Conservation (phyloP, 2,113 vertebrate genomes). For the Campylomormyrus tamandua region DNA sequence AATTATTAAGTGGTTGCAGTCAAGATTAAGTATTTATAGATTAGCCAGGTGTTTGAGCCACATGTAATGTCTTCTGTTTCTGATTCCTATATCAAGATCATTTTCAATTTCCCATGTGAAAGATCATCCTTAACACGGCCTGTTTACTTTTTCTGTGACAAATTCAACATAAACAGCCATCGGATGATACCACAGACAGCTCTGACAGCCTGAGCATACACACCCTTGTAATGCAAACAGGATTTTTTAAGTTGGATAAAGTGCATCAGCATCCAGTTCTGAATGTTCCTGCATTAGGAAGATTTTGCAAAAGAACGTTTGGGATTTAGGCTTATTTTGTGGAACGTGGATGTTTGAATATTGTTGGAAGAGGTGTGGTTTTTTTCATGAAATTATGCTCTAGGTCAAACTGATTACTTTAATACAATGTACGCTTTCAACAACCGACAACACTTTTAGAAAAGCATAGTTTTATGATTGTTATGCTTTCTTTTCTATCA, state of each 20-base stretch:
- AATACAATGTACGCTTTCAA: background rate
- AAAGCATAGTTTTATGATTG: background rate
- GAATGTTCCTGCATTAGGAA: background rate
- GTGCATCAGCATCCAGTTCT: background rate
- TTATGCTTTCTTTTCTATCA: background rate
- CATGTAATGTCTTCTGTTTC: background rate
- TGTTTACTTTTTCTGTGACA: background rate
- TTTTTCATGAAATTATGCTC: background rate
- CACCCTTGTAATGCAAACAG: background rate
- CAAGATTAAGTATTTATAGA: background rate
- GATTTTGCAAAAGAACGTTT: background rate
- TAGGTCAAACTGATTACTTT: background rate
- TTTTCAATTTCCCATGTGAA: background rate
- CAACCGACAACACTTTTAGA: background rate
- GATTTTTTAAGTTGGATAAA: background rate
- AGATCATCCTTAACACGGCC: background rate
- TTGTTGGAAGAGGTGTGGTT: background rate
- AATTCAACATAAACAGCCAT: background rate
- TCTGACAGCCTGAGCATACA: background rate
- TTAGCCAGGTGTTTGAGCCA: background rate
- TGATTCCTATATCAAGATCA: background rate
- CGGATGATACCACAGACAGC: background rate
- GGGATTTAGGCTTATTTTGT: background rate
- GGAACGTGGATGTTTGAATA: background rate
- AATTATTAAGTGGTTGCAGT: background rate